Percentiles rank a stretch among this genome's conserved stretches.
Conservation (phyloP, 2,113 vertebrate genomes). For the Psittacara wagleri region DNA sequence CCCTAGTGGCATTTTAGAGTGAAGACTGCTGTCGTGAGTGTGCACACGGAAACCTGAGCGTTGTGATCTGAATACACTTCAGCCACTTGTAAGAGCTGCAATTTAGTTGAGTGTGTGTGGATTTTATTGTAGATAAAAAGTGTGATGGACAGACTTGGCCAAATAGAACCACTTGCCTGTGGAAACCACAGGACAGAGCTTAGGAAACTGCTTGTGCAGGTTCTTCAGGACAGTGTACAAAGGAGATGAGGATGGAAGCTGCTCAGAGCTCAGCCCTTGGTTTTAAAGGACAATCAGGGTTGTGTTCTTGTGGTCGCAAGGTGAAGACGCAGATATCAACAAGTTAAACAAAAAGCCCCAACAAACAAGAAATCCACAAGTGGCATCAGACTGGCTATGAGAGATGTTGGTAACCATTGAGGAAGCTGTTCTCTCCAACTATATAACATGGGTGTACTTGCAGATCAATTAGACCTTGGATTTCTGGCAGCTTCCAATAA, state of each 20-base stretch:
- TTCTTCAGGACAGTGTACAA: neutral
- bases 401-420: neutral
- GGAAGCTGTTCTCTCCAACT: neutral
- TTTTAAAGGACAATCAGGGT: neutral
- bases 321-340: neutral
- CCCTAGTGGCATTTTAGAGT: slow-evolving; percentile 3
- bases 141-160: neutral
- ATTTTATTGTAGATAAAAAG: neutral
- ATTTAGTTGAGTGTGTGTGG: neutral
- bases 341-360: neutral
- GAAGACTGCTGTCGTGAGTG: neutral
- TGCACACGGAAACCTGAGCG: rapidly evolving
- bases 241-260: neutral
- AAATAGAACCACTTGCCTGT: neutral
- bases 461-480: neutral
- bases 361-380: neutral
- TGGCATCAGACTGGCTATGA: neutral
- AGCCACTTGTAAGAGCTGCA: neutral
- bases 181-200: neutral
- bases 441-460: neutral
- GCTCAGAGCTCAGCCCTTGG: neutral
- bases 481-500: neutral
- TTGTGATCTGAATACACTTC: neutral
- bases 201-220: neutral
- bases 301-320: neutral